Conservation (phyloP, 2,113 vertebrate species). For the Vicugna pacos region DNA sequence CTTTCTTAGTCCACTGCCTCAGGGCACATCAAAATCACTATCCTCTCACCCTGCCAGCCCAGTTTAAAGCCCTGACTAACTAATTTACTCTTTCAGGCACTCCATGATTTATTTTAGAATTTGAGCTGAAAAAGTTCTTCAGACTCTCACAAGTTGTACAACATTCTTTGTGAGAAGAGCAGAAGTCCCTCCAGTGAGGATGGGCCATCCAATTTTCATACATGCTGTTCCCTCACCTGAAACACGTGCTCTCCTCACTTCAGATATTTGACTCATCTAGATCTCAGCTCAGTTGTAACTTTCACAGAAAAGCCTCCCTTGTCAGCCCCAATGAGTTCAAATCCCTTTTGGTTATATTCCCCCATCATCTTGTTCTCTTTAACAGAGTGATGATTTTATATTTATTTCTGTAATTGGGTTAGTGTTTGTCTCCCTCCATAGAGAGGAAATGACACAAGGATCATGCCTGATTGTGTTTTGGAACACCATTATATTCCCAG, state of each 20-base stretch:
- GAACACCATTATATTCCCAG: not conserved
- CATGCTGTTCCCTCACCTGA: not conserved
- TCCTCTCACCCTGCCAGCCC: not conserved
- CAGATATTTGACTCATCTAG: not conserved
- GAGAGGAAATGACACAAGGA: not conserved
- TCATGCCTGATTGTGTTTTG: not conserved
- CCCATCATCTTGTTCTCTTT: not conserved
- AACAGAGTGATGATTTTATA: not conserved
- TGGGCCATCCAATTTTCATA: not conserved
- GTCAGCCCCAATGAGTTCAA: not conserved
- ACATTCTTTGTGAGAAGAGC: not conserved
- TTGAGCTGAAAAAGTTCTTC: conserved; percentile 38
- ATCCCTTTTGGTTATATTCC: not conserved
- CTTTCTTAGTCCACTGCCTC: not conserved
- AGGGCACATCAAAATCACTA: not conserved
- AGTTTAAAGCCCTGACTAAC: not conserved
- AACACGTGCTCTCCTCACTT: not conserved
- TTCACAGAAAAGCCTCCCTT: not conserved
- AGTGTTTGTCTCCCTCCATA: not conserved
- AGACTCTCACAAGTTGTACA: not conserved
- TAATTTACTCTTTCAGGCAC: not conserved
- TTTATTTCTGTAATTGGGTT: conserved; percentile 20
- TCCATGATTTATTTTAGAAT: not conserved
- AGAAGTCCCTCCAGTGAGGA: not conserved
- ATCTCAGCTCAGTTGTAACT: not conserved